phyloP scores from a whole-genome alignment of 2,888 invertebrate species.

The Artemia sinica region DNA sequence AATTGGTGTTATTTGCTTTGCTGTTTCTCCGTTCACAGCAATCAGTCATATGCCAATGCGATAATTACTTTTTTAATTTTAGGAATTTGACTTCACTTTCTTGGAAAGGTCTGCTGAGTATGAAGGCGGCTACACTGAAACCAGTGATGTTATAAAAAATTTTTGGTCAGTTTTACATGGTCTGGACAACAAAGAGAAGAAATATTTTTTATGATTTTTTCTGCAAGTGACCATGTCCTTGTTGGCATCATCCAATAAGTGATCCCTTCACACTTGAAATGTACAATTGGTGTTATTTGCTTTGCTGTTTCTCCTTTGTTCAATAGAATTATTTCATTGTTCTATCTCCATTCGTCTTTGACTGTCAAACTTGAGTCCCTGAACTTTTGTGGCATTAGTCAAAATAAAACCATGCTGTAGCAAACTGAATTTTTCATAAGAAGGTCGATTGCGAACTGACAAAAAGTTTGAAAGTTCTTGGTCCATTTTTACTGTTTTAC shows the following conservation, averaged over 20 bases:
- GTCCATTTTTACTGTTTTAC: slow-evolving; percentile 84
- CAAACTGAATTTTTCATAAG: slow-evolving; percentile 57
- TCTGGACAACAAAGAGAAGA: too few relatives aligned
- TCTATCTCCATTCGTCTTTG: slow-evolving; percentile 87
- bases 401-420: slow-evolving; percentile 77
- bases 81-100: too few relatives aligned
- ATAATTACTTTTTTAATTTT: too few relatives aligned
- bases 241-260: slow-evolving; percentile 84
- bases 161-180: too few relatives aligned
- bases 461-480: slow-evolving; percentile 69
- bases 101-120: too few relatives aligned
- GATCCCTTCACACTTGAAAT: slow-evolving; percentile 56
- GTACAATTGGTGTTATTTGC: slow-evolving; percentile 61
- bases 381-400: slow-evolving; percentile 75
- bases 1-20: slow-evolving; percentile 62
- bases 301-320: too few relatives aligned
- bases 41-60: too few relatives aligned
- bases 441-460: slow-evolving; percentile 33
- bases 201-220: too few relatives aligned
- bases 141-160: too few relatives aligned
- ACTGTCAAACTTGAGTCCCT: slow-evolving; percentile 82
- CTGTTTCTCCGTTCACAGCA: too few relatives aligned
- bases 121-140: too few relatives aligned
- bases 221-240: too few relatives aligned
- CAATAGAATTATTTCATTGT: slow-evolving; percentile 61